These are phyloP conservation scores for Chromoteleia sp. DNA, from an alignment of 2,888 invertebrate species.

Conservation along the genomic window DNA sequence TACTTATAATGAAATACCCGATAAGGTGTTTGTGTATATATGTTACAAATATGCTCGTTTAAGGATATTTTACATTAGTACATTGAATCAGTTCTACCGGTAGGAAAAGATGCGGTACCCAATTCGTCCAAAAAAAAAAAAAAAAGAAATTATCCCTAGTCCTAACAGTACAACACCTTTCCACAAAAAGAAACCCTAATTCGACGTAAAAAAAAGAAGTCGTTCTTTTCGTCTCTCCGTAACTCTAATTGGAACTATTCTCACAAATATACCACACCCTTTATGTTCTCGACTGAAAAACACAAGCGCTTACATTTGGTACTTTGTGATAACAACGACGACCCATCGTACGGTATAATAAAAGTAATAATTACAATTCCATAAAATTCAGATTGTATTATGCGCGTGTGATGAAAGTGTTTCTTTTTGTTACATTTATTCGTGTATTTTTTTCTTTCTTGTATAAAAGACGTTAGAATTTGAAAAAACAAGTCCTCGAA, in stretches of 20 bases:
- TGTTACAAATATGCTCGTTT: conserved; percentile 65
- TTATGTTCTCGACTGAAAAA: neutral
- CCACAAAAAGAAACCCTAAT: conserved; percentile 12
- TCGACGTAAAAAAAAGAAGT: neutral
- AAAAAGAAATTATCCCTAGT: conserved; percentile 11
- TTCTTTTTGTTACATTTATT: neutral
- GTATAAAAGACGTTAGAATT: conserved; percentile 26
- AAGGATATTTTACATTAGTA: conserved; percentile 47
- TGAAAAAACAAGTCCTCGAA: conserved; percentile 8
- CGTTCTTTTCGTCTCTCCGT: neutral
- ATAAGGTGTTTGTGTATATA: conserved; percentile 72
- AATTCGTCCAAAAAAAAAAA: conserved; percentile 19
- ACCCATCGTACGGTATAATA: conserved; percentile 9
- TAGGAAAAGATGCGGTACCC: conserved; percentile 28
- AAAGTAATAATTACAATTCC: conserved; percentile 35
- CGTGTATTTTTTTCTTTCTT: too few relatives aligned
- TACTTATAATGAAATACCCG: conserved; percentile 69
- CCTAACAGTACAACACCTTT: conserved; percentile 17
- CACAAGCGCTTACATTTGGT: conserved; percentile 20
- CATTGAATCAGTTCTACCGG: conserved; percentile 39
- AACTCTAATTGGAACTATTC: conserved; percentile 15
- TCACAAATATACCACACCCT: conserved; percentile 1
- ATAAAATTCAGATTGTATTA: conserved; percentile 52
- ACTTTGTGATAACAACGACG: neutral
- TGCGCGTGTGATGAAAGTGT: conserved; percentile 16